Conservation (phyloP, 1,140 invertebrate genomes). For the Brachionus plicatilis region DNA sequence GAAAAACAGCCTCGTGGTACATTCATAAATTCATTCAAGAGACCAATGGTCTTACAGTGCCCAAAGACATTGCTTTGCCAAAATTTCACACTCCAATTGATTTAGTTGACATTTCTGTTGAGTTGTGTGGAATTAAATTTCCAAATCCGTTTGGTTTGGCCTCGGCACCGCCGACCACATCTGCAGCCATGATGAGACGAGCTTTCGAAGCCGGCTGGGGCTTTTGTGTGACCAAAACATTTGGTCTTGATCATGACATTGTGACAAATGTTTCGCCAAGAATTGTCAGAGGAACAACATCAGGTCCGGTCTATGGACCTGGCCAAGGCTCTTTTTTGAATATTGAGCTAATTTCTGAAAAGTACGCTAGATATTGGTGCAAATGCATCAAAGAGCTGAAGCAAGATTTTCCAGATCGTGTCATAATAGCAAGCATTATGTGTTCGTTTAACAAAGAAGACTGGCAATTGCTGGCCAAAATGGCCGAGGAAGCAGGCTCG, state of each 20-base stretch:
- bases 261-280: slow-evolving; percentile 94
- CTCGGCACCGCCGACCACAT: slow-evolving; percentile 89
- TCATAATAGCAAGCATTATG: slow-evolving; percentile 95
- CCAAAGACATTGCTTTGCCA: slow-evolving; percentile 69
- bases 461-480: slow-evolving; percentile 75
- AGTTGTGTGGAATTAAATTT: slow-evolving; percentile 86
- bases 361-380: slow-evolving; percentile 86
- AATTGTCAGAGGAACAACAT: slow-evolving; percentile 85
- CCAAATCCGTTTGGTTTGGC: slow-evolving; percentile 94
- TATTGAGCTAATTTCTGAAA: slow-evolving; percentile 96
- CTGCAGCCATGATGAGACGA: slow-evolving; percentile 84
- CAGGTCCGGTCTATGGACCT: slow-evolving; percentile 82
- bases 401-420: slow-evolving; percentile 78
- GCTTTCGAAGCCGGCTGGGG: slow-evolving; percentile 93
- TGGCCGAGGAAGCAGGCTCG: slow-evolving; percentile 73
- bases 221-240: slow-evolving; percentile 93
- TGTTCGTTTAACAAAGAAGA: slow-evolving; percentile 78
- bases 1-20: slow-evolving; percentile 90
- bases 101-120: slow-evolving; percentile 78
- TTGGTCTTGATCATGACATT: slow-evolving; percentile 85
- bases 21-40: slow-evolving; percentile 84
- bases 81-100: slow-evolving; percentile 89
- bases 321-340: slow-evolving; percentile 91
- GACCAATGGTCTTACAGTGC: slow-evolving; percentile 55
- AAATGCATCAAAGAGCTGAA: slow-evolving; percentile 81